Base-by-base conservation (phyloP, 2,797 vertebrate genomes). In the Enteromius trimaculatus region DNA sequence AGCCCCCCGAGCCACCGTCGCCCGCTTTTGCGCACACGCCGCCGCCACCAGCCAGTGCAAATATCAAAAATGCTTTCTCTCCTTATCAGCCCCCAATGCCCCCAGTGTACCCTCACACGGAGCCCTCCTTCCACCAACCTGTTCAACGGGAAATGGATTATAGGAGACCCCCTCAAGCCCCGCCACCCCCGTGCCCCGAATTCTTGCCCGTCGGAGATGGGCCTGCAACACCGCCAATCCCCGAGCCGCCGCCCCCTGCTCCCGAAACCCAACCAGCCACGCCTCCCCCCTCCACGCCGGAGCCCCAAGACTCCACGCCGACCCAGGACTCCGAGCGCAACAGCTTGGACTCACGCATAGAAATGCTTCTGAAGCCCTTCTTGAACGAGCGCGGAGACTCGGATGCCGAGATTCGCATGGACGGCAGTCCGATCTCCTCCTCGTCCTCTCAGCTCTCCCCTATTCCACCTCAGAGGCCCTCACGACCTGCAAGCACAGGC, bases 331-430 rank as follows among this genome's bases (percentile, higher is more conserved):
- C 95, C 0, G 96, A 97, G 93, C 96, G 96, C 87, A 96, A 97
- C 91, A 99, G 98, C 93, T 94, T 99, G 92, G 98, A 99, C 90
- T 99, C 98, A 0, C 95, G 98, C 86, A 99, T 99, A 42, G 97
- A 98, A 93, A 99, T 99, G 98, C 95, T 99, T 87, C 94, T 99
- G 85, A 99, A 99, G 87, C 97, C 96, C 37, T 99, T 99, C 91
- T 92, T 99, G 16, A 94, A 94, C 0, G 97, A 97, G 85, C 95
- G 95, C n/a, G 85, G 74, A 4, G 97, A 97, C 92, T 99, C 97
- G 0, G 98, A 99, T 90, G 94, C 93, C 0, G 98, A 99, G 90
- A 91, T 99, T 87, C 95, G 94, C 88, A 98, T 99, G 98, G 97
- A 99, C 90, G 97, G 97, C 69, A 99, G 98, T 87, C 98, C 98